Conservation (phyloP, 1,140 invertebrate genomes). For the Watersipora subatra region DNA sequence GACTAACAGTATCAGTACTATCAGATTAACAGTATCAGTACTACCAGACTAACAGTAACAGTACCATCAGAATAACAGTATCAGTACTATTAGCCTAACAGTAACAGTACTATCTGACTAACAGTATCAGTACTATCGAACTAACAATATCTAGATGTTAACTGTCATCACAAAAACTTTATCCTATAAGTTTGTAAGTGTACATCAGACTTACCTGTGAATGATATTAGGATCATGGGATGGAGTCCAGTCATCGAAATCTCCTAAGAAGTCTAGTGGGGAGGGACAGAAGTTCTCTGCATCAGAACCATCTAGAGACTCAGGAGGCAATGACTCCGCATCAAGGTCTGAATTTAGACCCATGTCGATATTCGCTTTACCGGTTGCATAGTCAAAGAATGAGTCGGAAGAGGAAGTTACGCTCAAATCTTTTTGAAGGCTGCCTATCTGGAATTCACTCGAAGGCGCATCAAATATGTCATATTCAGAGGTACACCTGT, state of each 20-base stretch:
- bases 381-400: not conserved
- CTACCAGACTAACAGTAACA: too few relatives aligned
- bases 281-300: not conserved
- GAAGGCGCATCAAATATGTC: not conserved
- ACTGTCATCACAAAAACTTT: too few relatives aligned
- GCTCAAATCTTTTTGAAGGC: not conserved
- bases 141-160: too few relatives aligned
- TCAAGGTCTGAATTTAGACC: not conserved
- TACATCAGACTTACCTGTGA: not conserved
- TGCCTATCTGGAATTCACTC: not conserved
- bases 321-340: not conserved
- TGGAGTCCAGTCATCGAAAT: not conserved
- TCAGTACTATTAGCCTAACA: too few relatives aligned
- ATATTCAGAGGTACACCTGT: not conserved
- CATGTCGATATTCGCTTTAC: too few relatives aligned
- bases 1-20: too few relatives aligned
- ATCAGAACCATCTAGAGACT: not conserved
- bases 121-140: too few relatives aligned
- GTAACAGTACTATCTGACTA: too few relatives aligned
- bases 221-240: not conserved
- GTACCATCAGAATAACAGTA: too few relatives aligned
- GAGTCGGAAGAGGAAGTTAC: not conserved
- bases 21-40: too few relatives aligned
- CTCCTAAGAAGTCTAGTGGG: not conserved
- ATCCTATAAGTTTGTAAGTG: too few relatives aligned